Base-by-base conservation (phyloP, 1,140 invertebrate species). In the Rhagoletis pomonella region DNA sequence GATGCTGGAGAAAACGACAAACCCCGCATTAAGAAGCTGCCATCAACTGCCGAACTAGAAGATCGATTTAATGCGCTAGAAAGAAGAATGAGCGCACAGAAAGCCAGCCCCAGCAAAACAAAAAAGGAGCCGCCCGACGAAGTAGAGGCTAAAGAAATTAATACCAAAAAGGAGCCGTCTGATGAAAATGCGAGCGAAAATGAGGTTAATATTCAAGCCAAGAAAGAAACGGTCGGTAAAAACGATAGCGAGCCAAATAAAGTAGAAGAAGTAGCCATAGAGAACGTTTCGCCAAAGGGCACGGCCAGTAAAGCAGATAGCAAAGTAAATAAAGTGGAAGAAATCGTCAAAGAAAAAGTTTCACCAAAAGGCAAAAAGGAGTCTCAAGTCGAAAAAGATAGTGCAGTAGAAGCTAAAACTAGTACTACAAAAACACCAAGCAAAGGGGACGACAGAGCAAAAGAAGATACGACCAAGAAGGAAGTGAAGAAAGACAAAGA, bases 121-220 rank as follows among this genome's bases (percentile, higher is more conserved):
- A 92, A 90, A 6, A 91, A 92, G n/a, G 89, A 92, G 44, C 91
- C 91, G 3, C 91, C 91, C 10, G 91, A 92, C 59, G 90, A 89
- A 50, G 42, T 14, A 10, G 7, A 59, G 55, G 4, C 64, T 3
- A 47, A 59, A 87, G 14, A 60, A 42, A 60, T 12, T 77, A 4
- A 58, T 59, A n/a, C 0, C 4, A 39, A n/a, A 14, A 67, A 67
- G 50, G 39, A 65, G n/a, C 3, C 3, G 67, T 3, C 47, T 12
- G 42, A 42, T 10, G 58, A 85, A 39, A 12, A 42, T 42, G 4
- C 60, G 4, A 85, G 55, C 42, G 29, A 85, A 62, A 12, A 14
- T 42, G 42, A 59, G 42, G 19, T 10, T 44, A 29, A 6, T 6
- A 85, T n/a, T 19, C 44, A 62, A 85, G 59, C 14, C 5, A 85